Percentiles rank a stretch among this genome's conserved stretches.
Evolutionary conservation across 2,797 vertebrate species (phyloP).

Genomic region (Brachyrhaphis roseni): DNA sequence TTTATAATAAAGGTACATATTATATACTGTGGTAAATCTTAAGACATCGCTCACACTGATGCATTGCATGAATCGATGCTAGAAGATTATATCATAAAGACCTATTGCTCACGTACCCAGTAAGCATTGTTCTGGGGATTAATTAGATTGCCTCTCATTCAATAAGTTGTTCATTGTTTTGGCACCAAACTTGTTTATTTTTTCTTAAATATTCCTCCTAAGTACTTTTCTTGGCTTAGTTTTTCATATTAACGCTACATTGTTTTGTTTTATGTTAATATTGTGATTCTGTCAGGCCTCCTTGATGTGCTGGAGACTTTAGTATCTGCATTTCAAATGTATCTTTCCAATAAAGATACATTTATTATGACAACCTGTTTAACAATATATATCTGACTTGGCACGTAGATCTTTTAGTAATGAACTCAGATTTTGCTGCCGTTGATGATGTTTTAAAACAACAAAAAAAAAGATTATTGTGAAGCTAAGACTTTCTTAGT

Average conservation of each 20-base stretch:
- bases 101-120: not conserved
- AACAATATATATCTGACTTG: not conserved
- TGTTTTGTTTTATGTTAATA: not conserved
- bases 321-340: not conserved
- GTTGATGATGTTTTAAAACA: not conserved
- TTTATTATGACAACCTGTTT: not conserved
- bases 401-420: not conserved
- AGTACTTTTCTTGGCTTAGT: not conserved
- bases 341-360: not conserved
- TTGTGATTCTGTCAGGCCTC: no score
- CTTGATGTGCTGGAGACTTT: not conserved
- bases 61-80: not conserved
- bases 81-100: not conserved
- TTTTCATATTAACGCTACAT: not conserved
- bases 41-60: not conserved
- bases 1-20: not conserved
- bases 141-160: not conserved
- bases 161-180: not conserved
- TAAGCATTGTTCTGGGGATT: not conserved
- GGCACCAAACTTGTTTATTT: not conserved
- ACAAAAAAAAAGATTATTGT: not conserved
- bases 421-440: not conserved
- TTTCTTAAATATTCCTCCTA: not conserved
- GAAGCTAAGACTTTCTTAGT: not conserved
- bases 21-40: not conserved